Base-by-base conservation (phyloP, 1,140 invertebrate species). In the Drosophila pruinosa region DNA sequence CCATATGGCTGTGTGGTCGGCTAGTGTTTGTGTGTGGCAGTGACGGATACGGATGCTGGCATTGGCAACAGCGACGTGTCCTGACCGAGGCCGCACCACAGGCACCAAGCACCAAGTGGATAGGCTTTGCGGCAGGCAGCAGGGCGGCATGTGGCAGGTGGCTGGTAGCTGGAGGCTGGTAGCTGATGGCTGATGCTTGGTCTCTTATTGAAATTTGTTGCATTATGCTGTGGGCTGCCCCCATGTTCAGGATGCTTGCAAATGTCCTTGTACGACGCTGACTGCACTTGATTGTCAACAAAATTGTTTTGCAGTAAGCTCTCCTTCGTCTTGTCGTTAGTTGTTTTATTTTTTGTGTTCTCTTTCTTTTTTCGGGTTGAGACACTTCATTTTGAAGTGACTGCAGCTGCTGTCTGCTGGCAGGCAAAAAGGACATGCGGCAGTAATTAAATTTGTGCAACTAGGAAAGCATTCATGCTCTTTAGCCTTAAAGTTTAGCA, bases 201-300 rank as follows among this genome's bases (percentile, higher is more conserved):
- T 47, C 50, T 56, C 80, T 72, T 82, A 86, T 83, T 86, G 79
- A 83, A 83, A 83, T 85, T 83, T 85, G 79, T 83, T 85, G 63
- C 79, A 83, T 85, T 83, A 83, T 83, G 58, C 75, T 83, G 48
- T 47, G 58, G 52, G 41, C 15, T 19, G 45, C 22, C 22, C 31
- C 48, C 39, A 54, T 21, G 61, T 65, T 57, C 47, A 62, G 71
- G 47, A 75, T 72, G 80, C 72, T 85, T 26, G 48, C 43, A 43
- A 56, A 69, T 67, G 80, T 80, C 80, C 80, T 83, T 83, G 81
- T 52, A 62, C 50, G 67, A 56, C 48, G 75, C 75, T 68, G 61
- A 52, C 76, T 64, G 79, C 76, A 85, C 80, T 83, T 76, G 80
- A 83, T 83, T 85, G 80, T 85, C 80, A 86, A 83, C 80, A 80